Conservation (phyloP, 2,113 vertebrate genomes). For the Siniperca knerii region DNA sequence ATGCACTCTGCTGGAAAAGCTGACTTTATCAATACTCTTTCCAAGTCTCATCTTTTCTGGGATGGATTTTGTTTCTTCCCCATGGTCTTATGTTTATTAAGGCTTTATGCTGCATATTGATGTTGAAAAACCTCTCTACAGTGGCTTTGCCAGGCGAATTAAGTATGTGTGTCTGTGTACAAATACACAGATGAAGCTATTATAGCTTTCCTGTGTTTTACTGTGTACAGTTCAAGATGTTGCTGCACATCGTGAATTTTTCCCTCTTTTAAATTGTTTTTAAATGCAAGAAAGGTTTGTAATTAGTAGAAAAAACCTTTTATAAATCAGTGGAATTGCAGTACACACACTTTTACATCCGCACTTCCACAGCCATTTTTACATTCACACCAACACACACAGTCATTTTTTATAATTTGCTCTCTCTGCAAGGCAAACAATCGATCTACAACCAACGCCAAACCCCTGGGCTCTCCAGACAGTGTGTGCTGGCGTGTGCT, state of each 20-base stretch:
- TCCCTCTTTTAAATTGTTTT: neutral
- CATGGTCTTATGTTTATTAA: conserved; percentile 26
- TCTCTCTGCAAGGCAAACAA: conserved; percentile 14
- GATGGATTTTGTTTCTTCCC: conserved; percentile 25
- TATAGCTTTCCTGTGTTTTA: conserved; percentile 1
- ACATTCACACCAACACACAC: conserved; percentile 7
- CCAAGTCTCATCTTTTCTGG: conserved; percentile 32
- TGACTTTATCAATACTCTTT: conserved; percentile 14
- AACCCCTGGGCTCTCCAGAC: conserved; percentile 36
- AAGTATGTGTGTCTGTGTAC: neutral
- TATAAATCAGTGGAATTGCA: neutral
- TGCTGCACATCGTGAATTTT: neutral
- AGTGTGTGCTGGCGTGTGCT: conserved; percentile 3
- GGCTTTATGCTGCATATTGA: neutral
- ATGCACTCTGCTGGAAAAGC: conserved; percentile 17
- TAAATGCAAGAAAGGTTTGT: neutral
- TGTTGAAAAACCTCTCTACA: conserved; percentile 15
- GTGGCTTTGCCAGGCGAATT: conserved; percentile 1
- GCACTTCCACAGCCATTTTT: neutral
- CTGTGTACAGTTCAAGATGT: neutral
- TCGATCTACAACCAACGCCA: conserved; percentile 15
- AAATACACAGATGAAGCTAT: neutral
- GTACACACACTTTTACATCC: neutral
- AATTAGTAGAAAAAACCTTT: neutral
- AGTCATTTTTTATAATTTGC: conserved; percentile 39